Evolutionary conservation across 1,140 invertebrate species (phyloP), one percentile per base, ranked within the genome.

Genomic region (Eriocheir sinensis): DNA sequence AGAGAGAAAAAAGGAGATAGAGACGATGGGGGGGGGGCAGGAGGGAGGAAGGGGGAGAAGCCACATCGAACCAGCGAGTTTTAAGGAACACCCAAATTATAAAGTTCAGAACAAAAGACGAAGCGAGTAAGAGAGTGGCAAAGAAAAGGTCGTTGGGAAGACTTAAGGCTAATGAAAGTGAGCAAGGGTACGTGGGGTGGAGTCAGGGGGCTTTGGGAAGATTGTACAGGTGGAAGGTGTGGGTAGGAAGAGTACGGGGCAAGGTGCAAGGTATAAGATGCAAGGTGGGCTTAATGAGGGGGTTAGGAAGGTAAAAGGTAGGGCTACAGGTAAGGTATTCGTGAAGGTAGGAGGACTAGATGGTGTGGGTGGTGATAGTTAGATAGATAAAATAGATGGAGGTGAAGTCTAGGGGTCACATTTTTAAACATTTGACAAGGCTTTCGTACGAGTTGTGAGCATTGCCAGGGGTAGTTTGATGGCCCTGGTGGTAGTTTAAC

Each of bases 1-100:
- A 72, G 60, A 72, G 60, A 72, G 60, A 72, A n/a, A 72, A n/a
- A 72, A n/a, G n/a, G 60, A 72, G 60, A 72, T 21, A 72, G 60
- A 72, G 60, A 72, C 15, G 44, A 48, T 8, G 15, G 44, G 44
- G 44, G 15, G 21, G 21, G 8, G 27, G 21, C 6, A 0, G 21
- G 21, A 72, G 27, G n/a, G 27, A n/a, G 60, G n/a, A 21, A n/a
- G 60, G n/a, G 21, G n/a, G 60, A 72, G 27, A 72, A 72, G 27
- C 27, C 12, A 72, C 12, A n/a, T 21, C 27, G 60, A 72, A n/a
- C 27, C 21, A 72, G 60, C 27, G 60, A 72, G 60, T 72, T n/a
- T n/a, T n/a, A 72, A 21, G 60, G n/a, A 72, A 72, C 60, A n/a
- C 60, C 60, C 60, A 72, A 8, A 72, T n/a, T 72, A 72, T 72